Base-by-base conservation (phyloP, 2,113 vertebrate species). In the Halichoeres trimaculatus region DNA sequence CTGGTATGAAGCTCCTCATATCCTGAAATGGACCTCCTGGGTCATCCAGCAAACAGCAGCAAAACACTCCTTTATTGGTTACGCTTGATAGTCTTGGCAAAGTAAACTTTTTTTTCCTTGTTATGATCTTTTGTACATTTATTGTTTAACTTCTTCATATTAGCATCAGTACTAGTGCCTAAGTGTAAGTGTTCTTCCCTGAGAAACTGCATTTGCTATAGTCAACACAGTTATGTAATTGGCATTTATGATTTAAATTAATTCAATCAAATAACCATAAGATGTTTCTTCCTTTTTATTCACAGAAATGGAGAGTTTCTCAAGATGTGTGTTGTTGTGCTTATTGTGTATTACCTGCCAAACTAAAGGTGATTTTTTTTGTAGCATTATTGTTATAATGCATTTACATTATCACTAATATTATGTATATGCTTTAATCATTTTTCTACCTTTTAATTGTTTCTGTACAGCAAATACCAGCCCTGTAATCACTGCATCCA, bases 301-400 rank as follows among this genome's bases (percentile, higher is more conserved):
- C 40, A 5, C 73, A 90, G 86, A 69, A 17, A 91, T 90, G 85
- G 74, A 66, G 22, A 34, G 8, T n/a, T 58, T 87, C 58, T 52
- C 35, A 69, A 52, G 38, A 62, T 24, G 56, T 7, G 2, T 54
- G 24, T 35, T 61, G 19, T 22, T 78, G 8, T 43, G 48, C 20
- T 53, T 94, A 4, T 36, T 91, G 30, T 81, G 72, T 52, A 50
- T 92, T 8, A 36, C 91, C 9, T n/a, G 38, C 70, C 19, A 84
- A 26, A 48, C 61, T 20, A 54, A 74, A 45, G 89, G 93, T 94
- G 55, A 85, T 85, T 78, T 41, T 78, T 61, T 2, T 38, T 60
- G 26, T 5, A 10, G 12, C 10, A 30, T 30, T 41, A 30, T 24
- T 55, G n/a, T 55, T 1, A 40, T 26, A 4, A 2, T 74, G 9